These are phyloP conservation scores for Menura novaehollandiae DNA, from an alignment of 2,113 vertebrate species.

Conservation along the genomic window DNA sequence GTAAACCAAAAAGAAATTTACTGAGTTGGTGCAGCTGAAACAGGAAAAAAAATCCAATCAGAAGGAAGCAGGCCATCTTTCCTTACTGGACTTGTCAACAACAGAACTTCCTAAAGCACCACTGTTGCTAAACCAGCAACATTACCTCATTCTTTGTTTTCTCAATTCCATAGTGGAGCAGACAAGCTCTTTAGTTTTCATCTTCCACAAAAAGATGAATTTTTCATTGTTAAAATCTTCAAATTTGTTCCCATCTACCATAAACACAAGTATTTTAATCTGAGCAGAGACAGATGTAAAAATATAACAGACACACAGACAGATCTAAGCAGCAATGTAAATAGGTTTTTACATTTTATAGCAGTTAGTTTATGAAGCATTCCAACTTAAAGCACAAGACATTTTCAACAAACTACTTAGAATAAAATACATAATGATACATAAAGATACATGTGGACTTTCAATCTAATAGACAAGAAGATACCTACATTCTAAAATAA, in stretches of 20 bases:
- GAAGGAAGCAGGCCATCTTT: not conserved
- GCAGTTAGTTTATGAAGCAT: not conserved
- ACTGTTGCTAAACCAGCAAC: not conserved
- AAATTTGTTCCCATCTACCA: not conserved
- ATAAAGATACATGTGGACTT: not conserved
- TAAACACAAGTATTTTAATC: not conserved
- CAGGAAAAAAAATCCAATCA: not conserved
- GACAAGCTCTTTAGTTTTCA: not conserved
- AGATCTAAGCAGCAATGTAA: not conserved
- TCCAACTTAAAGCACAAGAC: not conserved
- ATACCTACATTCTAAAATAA: conserved; percentile 33
- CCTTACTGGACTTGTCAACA: not conserved
- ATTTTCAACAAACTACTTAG: not conserved
- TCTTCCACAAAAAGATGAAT: not conserved
- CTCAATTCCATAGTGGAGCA: not conserved
- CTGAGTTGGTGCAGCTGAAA: not conserved
- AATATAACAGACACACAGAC: not conserved
- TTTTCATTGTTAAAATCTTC: not conserved
- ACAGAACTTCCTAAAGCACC: not conserved
- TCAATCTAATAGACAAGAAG: conserved; percentile 17
- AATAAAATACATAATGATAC: not conserved
- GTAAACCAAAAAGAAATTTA: not conserved
- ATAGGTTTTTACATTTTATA: not conserved
- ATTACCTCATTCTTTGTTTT: not conserved
- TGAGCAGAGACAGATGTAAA: not conserved